phyloP scores from a whole-genome alignment of 2,113 vertebrate species.

The Phaetusa simplex region DNA sequence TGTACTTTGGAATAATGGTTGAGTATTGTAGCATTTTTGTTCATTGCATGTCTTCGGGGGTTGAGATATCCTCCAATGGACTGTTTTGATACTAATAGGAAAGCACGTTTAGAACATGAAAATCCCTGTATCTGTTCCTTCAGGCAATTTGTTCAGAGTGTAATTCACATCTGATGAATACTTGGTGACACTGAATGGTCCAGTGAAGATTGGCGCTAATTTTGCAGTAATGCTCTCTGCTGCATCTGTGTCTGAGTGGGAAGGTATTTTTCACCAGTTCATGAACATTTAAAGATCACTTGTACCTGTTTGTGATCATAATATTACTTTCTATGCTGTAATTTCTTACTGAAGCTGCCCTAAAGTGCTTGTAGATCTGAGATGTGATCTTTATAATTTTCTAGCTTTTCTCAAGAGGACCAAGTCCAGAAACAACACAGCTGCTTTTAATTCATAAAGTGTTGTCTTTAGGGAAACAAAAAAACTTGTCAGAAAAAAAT shows the following conservation, averaged over 20 bases:
- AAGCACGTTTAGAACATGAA: constrained; percentile 54
- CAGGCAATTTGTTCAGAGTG: constrained; percentile 44
- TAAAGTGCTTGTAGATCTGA: background rate
- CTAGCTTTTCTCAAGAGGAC: background rate
- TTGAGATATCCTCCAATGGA: constrained; percentile 55
- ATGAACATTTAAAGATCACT: background rate
- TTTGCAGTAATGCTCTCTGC: constrained; percentile 2
- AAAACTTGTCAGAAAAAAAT: background rate
- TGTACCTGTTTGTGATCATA: background rate
- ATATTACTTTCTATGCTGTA: background rate
- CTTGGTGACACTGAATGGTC: constrained; percentile 53
- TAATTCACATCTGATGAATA: constrained; percentile 60
- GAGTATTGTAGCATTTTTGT: constrained; percentile 54
- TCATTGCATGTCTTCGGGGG: constrained; percentile 51
- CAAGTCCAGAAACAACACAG: background rate
- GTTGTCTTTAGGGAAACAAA: background rate
- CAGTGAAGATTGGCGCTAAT: constrained; percentile 51
- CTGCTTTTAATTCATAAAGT: background rate
- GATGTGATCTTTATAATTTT: background rate
- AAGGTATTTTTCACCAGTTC: constrained; percentile 25
- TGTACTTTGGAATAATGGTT: constrained; percentile 55
- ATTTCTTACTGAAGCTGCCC: background rate
- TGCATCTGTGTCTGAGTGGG: background rate
- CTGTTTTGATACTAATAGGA: constrained; percentile 67
- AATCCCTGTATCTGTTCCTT: constrained; percentile 51